Percentiles rank a stretch among this genome's conserved stretches.
phyloP scores from a whole-genome alignment of 1,140 invertebrate genomes.

The Eurosta solidaginis region DNA sequence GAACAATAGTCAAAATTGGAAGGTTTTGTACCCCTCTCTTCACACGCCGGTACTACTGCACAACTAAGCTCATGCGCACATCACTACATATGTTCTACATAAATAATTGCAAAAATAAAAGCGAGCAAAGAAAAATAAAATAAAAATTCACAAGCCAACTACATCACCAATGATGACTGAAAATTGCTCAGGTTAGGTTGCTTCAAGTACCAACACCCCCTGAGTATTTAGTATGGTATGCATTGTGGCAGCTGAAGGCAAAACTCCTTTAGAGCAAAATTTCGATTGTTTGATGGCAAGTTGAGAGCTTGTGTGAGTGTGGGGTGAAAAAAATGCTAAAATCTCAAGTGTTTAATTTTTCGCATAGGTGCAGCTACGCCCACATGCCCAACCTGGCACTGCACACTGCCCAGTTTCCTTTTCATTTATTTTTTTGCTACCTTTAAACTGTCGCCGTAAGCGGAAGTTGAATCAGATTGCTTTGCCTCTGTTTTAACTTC shows the following conservation, averaged over 20 bases:
- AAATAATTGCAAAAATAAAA: background rate
- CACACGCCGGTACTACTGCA: background rate
- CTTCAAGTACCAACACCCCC: conserved; percentile 11
- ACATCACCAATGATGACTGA: conserved; percentile 5
- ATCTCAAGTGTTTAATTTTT: conserved; percentile 27
- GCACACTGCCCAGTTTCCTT: too few relatives aligned
- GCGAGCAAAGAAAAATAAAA: background rate
- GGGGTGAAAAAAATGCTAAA: background rate
- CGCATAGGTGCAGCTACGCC: background rate
- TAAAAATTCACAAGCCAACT: conserved; percentile 22
- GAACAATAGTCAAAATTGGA: conserved; percentile 10
- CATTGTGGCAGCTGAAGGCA: background rate
- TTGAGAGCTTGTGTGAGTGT: background rate
- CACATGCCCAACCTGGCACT: too few relatives aligned
- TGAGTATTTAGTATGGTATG: background rate
- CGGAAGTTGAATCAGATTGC: too few relatives aligned
- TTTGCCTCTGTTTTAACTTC: too few relatives aligned
- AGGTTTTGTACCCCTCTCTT: background rate
- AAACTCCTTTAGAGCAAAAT: conserved; percentile 7
- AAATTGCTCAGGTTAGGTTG: conserved; percentile 20
- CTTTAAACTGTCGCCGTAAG: conserved; percentile 9
- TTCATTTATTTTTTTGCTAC: background rate
- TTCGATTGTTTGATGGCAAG: background rate
- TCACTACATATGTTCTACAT: too few relatives aligned
- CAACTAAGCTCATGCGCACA: too few relatives aligned